Percentiles rank a stretch among this genome's conserved stretches.
phyloP scores from a whole-genome alignment of 2,797 vertebrate species.

The Staurois parvus region DNA sequence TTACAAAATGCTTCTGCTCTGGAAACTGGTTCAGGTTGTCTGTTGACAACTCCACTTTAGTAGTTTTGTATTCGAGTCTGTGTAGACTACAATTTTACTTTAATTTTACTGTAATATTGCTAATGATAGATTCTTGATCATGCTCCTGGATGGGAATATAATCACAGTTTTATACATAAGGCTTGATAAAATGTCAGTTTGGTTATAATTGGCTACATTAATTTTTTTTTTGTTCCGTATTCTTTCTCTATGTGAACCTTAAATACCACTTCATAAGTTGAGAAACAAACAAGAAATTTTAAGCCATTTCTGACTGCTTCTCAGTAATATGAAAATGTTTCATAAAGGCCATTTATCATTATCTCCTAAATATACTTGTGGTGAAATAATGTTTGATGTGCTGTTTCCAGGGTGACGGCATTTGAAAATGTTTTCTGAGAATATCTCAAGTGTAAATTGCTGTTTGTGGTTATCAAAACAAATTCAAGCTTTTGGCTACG shows the following conservation, averaged over 20 bases:
- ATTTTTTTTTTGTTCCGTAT: not conserved
- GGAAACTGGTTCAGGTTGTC: too few species aligned
- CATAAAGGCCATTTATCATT: conserved; percentile 31
- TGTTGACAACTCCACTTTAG: too few species aligned
- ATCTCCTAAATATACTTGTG: not conserved
- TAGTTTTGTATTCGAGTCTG: too few species aligned
- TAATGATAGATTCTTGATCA: too few species aligned
- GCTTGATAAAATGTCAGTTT: too few species aligned
- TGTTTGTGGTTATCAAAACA: conserved; percentile 17
- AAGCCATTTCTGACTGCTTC: not conserved
- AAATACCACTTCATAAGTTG: not conserved
- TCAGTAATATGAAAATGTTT: not conserved
- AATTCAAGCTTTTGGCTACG: not conserved
- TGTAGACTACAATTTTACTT: too few species aligned
- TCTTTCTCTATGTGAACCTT: not conserved
- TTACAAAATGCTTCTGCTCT: too few species aligned
- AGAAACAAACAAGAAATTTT: not conserved
- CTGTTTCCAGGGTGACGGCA: conserved; percentile 32
- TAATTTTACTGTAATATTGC: too few species aligned
- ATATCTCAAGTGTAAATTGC: conserved; percentile 13
- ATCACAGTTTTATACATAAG: too few species aligned
- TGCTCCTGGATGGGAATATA: too few species aligned
- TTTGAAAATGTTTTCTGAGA: conserved; percentile 24
- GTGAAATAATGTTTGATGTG: conserved; percentile 13
- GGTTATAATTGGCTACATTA: too few species aligned